Evolutionary conservation across 2,113 vertebrate species (phyloP), one percentile per base, ranked within the genome.

Genomic region (Pygoscelis adeliae): DNA sequence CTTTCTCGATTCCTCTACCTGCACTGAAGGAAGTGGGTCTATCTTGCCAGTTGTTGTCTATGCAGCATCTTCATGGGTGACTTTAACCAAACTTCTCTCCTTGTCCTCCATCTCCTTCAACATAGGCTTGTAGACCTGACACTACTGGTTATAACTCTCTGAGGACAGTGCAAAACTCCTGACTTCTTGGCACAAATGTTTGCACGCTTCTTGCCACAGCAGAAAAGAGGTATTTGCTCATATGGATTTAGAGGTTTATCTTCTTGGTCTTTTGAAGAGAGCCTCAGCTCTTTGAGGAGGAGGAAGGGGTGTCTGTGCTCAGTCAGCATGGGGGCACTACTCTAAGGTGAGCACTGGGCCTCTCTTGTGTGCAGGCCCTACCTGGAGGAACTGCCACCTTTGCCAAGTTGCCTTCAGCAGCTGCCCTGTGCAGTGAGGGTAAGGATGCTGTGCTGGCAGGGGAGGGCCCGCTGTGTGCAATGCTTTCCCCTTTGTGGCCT

Each of bases 391-490:
- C 52, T 53, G 65, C n/a, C 16, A n/a, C 23, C 14, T 27, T 76
- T 71, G 32, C 36, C 38, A 56, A 32, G 27, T 1, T 49, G 23
- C 59, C 50, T 15, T 55, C n/a, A 53, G 58, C 83, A 65, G 77
- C 84, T 36, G 55, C 36, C 27, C 23, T 18, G 22, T 8, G 30
- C 0, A 3, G 4, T 3, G 40, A 58, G 44, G 55, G 22, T 52
- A 29, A 20, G 58, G 67, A 30, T 9, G 21, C 86, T 1, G 15
- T 0, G 3, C 21, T 15, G 44, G 40, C 52, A n/a, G 13, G 6
- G 17, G 17, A 52, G 65, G 7, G n/a, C 20, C 2, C 0, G 1
- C n/a, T 34, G 42, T 12, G 23, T 13, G 10, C n/a, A 19, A 0
- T 1, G 1, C 58, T 71, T 15, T 77, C 42, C 76, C 59, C 42